Percentiles rank a stretch among this genome's conserved stretches.
phyloP scores from a whole-genome alignment of 2,888 invertebrate species.

The Gymnosoma rotundatum region DNA sequence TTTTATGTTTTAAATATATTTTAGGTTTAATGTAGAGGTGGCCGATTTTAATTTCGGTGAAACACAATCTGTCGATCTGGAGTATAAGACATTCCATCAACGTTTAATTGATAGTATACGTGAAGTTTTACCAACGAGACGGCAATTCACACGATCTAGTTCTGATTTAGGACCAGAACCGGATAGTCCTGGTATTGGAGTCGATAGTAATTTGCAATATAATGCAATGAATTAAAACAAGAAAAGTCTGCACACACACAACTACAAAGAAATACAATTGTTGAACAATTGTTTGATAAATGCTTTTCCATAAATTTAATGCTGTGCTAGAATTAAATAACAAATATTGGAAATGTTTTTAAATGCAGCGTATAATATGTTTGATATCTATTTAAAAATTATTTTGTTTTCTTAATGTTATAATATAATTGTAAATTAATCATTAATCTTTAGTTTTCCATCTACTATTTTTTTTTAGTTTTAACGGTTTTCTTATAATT shows the following conservation, averaged over 20 bases:
- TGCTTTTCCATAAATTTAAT: too few species aligned
- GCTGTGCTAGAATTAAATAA: not conserved
- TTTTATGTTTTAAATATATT: constrained; percentile 68
- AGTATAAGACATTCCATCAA: constrained; percentile 93
- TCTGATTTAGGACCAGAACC: constrained; percentile 77
- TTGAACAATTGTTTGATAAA: constrained; percentile 38
- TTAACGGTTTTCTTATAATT: too few species aligned
- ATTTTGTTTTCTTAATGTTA: not conserved
- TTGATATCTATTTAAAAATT: not conserved
- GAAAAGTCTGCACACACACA: constrained; percentile 4
- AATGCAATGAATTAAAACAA: constrained; percentile 76
- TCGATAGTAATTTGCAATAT: constrained; percentile 79
- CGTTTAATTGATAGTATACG: constrained; percentile 90
- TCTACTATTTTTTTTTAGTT: too few species aligned
- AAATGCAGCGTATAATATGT: not conserved
- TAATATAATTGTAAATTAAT: not conserved
- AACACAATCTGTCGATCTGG: constrained; percentile 88
- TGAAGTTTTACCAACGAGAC: constrained; percentile 83
- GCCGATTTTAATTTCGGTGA: constrained; percentile 96
- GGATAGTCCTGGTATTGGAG: constrained; percentile 72
- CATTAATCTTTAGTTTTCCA: too few species aligned
- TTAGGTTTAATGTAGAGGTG: constrained; percentile 91
- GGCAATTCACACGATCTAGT: constrained; percentile 75
- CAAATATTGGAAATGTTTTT: not conserved
- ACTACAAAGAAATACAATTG: constrained; percentile 51